phyloP scores from a whole-genome alignment of 2,888 invertebrate species.

The Pediacus dermestoides region DNA sequence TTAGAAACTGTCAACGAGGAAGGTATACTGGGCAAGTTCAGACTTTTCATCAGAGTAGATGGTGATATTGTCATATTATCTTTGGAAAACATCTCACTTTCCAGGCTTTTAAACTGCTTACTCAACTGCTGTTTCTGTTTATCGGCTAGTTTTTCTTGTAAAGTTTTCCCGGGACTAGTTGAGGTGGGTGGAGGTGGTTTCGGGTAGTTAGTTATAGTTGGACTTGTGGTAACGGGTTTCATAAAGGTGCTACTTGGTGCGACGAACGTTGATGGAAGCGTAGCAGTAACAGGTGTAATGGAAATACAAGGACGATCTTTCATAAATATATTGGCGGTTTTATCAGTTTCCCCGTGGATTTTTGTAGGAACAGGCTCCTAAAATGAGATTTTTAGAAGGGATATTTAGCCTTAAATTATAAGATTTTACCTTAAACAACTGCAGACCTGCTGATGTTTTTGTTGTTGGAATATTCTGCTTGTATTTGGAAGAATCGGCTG shows the following conservation, averaged over 20 bases:
- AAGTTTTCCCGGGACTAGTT: conserved; percentile 56
- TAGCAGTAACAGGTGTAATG: conserved; percentile 45
- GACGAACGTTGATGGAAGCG: conserved; percentile 19
- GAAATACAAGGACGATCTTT: conserved; percentile 53
- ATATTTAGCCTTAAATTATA: too few species aligned
- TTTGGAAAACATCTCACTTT: conserved; percentile 28
- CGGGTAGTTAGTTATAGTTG: conserved; percentile 18
- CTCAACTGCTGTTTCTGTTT: conserved; percentile 54
- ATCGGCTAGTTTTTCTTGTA: conserved; percentile 67
- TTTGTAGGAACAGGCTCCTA: conserved; percentile 6
- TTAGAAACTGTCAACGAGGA: conserved; percentile 56
- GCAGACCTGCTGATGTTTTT: conserved; percentile 14
- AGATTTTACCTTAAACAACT: conserved; percentile 28
- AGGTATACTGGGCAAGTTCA: conserved; percentile 45
- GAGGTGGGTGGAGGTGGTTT: conserved; percentile 13
- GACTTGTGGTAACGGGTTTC: conserved; percentile 22
- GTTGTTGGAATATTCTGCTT: conserved; percentile 15
- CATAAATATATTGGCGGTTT: conserved; percentile 33
- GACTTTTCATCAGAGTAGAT: conserved; percentile 25
- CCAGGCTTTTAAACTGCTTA: conserved; percentile 28
- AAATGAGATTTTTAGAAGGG: not conserved
- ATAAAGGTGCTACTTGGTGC: conserved; percentile 23
- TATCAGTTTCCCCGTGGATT: conserved; percentile 18
- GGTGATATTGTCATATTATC: conserved; percentile 13
- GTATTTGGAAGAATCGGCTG: conserved; percentile 18